Base-by-base conservation (phyloP, 2,113 vertebrate genomes). In the Clupea harengus region DNA sequence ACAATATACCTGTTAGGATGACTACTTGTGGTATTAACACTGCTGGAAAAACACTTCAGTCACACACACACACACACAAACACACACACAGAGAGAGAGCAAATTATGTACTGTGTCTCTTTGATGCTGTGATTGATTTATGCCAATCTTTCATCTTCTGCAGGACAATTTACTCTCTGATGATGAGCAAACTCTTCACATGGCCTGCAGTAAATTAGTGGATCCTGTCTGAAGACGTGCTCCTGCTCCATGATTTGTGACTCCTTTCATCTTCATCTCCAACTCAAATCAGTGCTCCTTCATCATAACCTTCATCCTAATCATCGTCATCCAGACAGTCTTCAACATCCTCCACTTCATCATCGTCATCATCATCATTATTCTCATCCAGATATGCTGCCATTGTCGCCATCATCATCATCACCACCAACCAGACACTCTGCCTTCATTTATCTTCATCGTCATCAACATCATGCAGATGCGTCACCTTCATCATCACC, bases 71-170 rank as follows among this genome's bases (percentile, higher is more conserved):
- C 60, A 64, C 60, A 32, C 25, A 17, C 28, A 78, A 11, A 39
- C 25, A 32, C 67, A 32, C 25, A 4, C 28, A 15, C 32, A 6
- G 13, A 39, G 25, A 6, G 11, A 64, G 18, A 22, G 22, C 7
- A 25, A 72, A 28, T 17, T 3, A 78, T 78, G 10, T 39, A 32
- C 10, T 5, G 28, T 39, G 72, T 78, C 72, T 39, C 28, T 78
- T 78, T 78, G 72, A 78, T 39, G 32, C 28, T 5, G 4, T 78
- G 72, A 72, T 28, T 72, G 64, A 78, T 78, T 78, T 32, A 39
- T 39, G 72, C 72, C 72, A 78, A 78, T 78, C 72, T 78, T 78
- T 78, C 72, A 78, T 78, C 72, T 78, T 78, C 10, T 32, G 11
- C 72, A 17, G 72, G 25, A 39, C 28, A 78, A 78, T 78, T 78